Percentiles rank a stretch among this genome's conserved stretches.
phyloP scores from a whole-genome alignment of 2,113 vertebrate species.

The Heterotis niloticus region DNA sequence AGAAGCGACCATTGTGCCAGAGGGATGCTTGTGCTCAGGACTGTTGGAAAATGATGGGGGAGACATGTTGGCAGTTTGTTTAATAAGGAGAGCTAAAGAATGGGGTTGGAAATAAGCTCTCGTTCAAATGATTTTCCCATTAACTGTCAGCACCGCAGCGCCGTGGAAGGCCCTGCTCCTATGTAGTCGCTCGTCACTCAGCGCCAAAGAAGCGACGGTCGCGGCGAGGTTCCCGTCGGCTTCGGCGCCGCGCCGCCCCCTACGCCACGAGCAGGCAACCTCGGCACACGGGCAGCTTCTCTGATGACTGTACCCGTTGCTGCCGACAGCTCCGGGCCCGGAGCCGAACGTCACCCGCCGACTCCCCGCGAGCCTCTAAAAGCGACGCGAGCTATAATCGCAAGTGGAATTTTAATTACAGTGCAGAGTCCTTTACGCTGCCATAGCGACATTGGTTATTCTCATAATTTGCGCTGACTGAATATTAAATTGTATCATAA shows the following conservation, averaged over 20 bases:
- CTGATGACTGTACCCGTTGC: neutral
- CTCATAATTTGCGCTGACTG: conserved; percentile 19
- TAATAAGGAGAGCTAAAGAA: neutral
- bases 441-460: neutral
- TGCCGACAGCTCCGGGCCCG: neutral
- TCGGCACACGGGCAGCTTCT: neutral
- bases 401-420: conserved; percentile 24
- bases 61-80: neutral
- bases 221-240: neutral
- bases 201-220: neutral
- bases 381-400: conserved; percentile 20
- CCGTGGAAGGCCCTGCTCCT: neutral
- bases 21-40: neutral
- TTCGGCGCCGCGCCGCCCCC: neutral
- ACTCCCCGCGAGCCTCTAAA: neutral
- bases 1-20: neutral
- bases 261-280: neutral
- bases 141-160: neutral
- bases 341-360: neutral
- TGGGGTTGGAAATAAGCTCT: neutral
- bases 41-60: neutral
- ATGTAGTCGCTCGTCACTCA: neutral
- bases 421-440: neutral
- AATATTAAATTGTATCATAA: conserved; percentile 18
- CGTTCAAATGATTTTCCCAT: conserved; percentile 3